phyloP scores from a whole-genome alignment of 2,888 invertebrate genomes.

The Drosophila paranaensis region DNA sequence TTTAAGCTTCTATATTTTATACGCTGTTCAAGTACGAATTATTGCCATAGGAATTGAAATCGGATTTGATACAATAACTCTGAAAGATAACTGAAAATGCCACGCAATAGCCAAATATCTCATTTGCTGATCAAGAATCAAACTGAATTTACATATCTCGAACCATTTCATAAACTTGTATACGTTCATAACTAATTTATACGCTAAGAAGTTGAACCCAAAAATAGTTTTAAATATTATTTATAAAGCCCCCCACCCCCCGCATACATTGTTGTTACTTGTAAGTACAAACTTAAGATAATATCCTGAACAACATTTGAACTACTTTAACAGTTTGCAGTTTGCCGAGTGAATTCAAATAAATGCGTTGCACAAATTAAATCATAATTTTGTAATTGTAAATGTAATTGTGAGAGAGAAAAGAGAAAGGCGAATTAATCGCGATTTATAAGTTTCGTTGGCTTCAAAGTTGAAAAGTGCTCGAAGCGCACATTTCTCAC shows the following conservation, averaged over 20 bases:
- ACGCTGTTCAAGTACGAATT: slow-evolving; percentile 20
- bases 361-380: slow-evolving; percentile 57
- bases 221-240: slow-evolving; percentile 59
- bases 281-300: slow-evolving; percentile 7
- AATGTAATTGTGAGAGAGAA: neutral
- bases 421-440: slow-evolving; percentile 1
- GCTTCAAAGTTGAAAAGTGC: slow-evolving; percentile 25
- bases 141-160: slow-evolving; percentile 53
- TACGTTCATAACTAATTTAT: slow-evolving; percentile 33
- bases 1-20: slow-evolving; percentile 15
- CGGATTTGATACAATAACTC: slow-evolving; percentile 5
- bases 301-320: neutral
- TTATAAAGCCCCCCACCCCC: slow-evolving; percentile 1
- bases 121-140: slow-evolving; percentile 1
- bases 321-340: slow-evolving; percentile 18
- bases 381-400: neutral
- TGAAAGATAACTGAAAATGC: slow-evolving; percentile 7
- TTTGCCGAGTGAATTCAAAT: slow-evolving; percentile 43
- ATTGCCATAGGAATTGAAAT: slow-evolving; percentile 35
- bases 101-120: slow-evolving; percentile 30
- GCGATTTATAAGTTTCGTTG: neutral
- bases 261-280: slow-evolving; percentile 31
- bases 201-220: slow-evolving; percentile 57
- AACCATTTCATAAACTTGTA: slow-evolving; percentile 21
- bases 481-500: slow-evolving; percentile 10